Conservation (phyloP, 2,888 invertebrate species). For the Alitta virens region DNA sequence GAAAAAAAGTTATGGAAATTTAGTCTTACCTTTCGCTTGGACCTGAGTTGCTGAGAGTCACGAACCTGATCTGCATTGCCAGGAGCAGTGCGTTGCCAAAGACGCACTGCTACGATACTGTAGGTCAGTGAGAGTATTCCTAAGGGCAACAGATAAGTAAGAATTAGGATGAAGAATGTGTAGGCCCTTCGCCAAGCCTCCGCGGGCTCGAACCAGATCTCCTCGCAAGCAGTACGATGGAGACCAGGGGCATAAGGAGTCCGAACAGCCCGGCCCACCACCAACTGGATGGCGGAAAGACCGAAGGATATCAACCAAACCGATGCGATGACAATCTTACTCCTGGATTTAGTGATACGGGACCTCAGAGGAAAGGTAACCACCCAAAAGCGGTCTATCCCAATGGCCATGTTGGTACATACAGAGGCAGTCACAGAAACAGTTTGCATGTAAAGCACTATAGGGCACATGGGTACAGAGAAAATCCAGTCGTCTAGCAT, state of each 20-base stretch:
- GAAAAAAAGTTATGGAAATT: too few relatives aligned
- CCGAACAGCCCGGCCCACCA: conserved; percentile 34
- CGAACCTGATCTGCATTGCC: conserved; percentile 58
- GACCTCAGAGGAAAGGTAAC: conserved; percentile 51
- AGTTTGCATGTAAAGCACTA: conserved; percentile 60
- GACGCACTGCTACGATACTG: conserved; percentile 55
- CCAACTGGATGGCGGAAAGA: conserved; percentile 56
- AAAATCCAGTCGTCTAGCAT: conserved; percentile 60
- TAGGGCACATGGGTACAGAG: conserved; percentile 58
- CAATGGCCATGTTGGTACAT: conserved; percentile 59
- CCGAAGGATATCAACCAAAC: conserved; percentile 57
- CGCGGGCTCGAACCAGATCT: conserved; percentile 39
- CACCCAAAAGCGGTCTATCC: conserved; percentile 57
- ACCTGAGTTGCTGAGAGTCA: conserved; percentile 54
- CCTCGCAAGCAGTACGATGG: conserved; percentile 27
- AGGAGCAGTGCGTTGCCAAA: conserved; percentile 58
- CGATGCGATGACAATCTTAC: conserved; percentile 50
- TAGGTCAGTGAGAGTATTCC: conserved; percentile 57
- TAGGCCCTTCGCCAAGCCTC: conserved; percentile 36
- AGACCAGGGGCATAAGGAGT: not conserved
- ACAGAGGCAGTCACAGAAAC: conserved; percentile 59
- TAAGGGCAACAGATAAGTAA: conserved; percentile 55
- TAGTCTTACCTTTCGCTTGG: conserved; percentile 43
- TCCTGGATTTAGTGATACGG: conserved; percentile 55
- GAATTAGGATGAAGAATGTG: conserved; percentile 41